These are phyloP conservation scores for Phortica variegata DNA, from an alignment of 1,140 invertebrate species.

Conservation along the genomic window DNA sequence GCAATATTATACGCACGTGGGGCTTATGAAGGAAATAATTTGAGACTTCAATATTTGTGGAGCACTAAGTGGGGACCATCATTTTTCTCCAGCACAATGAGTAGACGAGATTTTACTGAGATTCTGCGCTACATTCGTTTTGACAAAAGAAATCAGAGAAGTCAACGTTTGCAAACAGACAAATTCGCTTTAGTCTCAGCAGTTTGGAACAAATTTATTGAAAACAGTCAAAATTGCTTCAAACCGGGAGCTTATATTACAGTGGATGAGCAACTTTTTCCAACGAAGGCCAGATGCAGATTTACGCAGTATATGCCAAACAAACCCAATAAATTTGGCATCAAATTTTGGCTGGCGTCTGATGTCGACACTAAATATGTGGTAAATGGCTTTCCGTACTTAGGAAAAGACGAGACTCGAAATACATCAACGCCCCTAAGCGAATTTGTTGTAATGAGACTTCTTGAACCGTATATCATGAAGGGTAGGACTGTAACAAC, in stretches of 20 bases:
- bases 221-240: conserved; percentile 46
- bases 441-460: conserved; percentile 30
- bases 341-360: conserved; percentile 52
- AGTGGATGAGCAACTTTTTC: conserved; percentile 54
- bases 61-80: conserved; percentile 19
- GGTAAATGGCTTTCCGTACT: conserved; percentile 49
- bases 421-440: conserved; percentile 18
- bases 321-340: conserved; percentile 55
- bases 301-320: conserved; percentile 53
- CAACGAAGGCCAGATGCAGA: conserved; percentile 44
- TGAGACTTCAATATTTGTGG: conserved; percentile 23
- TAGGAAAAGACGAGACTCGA: conserved; percentile 39
- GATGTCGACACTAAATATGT: conserved; percentile 48
- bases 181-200: conserved; percentile 49
- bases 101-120: conserved; percentile 35
- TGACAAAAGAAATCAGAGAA: conserved; percentile 36
- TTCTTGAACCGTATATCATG: conserved; percentile 32
- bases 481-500: conserved; percentile 39
- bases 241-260: conserved; percentile 43
- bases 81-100: conserved; percentile 38
- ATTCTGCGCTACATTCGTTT: conserved; percentile 46
- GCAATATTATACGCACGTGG: conserved; percentile 34
- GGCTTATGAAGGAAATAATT: conserved; percentile 33
- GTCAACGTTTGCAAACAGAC: conserved; percentile 35
- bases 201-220: conserved; percentile 49